phyloP scores from a whole-genome alignment of 2,888 invertebrate species.

The Psylliodes chrysocephalus region DNA sequence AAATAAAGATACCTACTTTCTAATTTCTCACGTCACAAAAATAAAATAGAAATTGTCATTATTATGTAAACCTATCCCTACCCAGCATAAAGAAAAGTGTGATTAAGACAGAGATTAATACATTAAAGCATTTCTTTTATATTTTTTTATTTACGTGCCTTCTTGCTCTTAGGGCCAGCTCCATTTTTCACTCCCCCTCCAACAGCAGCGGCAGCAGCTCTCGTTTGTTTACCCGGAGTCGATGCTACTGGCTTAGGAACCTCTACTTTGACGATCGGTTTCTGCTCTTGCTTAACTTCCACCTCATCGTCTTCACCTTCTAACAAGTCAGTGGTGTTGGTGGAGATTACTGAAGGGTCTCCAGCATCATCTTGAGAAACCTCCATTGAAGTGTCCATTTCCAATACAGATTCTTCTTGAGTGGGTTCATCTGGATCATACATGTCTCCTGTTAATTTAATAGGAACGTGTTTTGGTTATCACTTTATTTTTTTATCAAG shows the following conservation, averaged over 20 bases:
- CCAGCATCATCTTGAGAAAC: slow-evolving; percentile 35
- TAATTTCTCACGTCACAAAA: neutral
- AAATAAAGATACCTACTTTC: neutral
- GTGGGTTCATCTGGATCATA: slow-evolving; percentile 61
- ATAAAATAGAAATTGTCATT: neutral
- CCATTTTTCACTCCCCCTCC: slow-evolving; percentile 56
- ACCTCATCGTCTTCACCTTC: slow-evolving; percentile 54
- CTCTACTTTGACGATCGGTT: slow-evolving; percentile 31
- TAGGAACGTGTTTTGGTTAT: neutral
- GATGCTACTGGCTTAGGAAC: slow-evolving; percentile 12
- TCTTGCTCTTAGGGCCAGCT: slow-evolving; percentile 59
- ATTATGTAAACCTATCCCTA: neutral
- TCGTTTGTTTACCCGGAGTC: slow-evolving; percentile 23
- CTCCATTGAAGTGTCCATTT: slow-evolving; percentile 60
- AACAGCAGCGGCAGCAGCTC: slow-evolving; percentile 36
- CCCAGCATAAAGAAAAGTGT: slow-evolving; percentile 2
- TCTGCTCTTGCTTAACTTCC: slow-evolving; percentile 55
- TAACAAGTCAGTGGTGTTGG: slow-evolving; percentile 63
- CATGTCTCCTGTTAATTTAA: slow-evolving; percentile 48
- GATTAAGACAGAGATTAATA: neutral
- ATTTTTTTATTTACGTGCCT: slow-evolving; percentile 32
- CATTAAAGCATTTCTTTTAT: neutral
- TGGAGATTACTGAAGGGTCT: slow-evolving; percentile 33
- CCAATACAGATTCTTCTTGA: slow-evolving; percentile 57
- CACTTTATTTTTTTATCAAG: neutral